Conservation (phyloP, 2,888 invertebrate genomes). For the Eristalinus aeneus region DNA sequence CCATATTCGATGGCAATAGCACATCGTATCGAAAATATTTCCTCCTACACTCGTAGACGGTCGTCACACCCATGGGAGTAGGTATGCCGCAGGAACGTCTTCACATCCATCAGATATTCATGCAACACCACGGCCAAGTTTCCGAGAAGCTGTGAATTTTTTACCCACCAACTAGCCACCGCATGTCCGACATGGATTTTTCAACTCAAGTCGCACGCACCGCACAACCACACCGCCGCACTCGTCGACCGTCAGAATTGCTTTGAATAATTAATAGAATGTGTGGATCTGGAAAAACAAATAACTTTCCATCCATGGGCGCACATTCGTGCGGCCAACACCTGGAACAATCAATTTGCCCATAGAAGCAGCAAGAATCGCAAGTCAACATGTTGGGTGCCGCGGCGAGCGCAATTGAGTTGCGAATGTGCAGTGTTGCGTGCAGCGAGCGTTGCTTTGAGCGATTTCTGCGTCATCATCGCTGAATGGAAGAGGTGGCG, state of each 20-base stretch:
- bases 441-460: slow-evolving; percentile 14
- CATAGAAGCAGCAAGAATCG: slow-evolving; percentile 15
- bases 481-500: slow-evolving; percentile 10
- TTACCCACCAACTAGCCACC: slow-evolving; percentile 22
- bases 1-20: slow-evolving; percentile 50
- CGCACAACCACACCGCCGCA: not conserved
- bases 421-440: slow-evolving; percentile 42
- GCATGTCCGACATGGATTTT: slow-evolving; percentile 38
- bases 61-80: slow-evolving; percentile 56
- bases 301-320: slow-evolving; percentile 47
- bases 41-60: slow-evolving; percentile 11
- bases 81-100: slow-evolving; percentile 32
- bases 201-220: not conserved
- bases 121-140: slow-evolving; percentile 53
- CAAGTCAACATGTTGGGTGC: slow-evolving; percentile 35
- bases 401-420: slow-evolving; percentile 3
- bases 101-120: slow-evolving; percentile 61
- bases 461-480: not conserved
- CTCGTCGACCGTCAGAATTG: not conserved
- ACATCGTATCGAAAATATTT: slow-evolving; percentile 36
- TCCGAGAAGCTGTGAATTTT: slow-evolving; percentile 46
- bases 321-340: slow-evolving; percentile 33
- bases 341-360: slow-evolving; percentile 41
- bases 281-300: slow-evolving; percentile 30
- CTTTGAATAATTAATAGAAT: slow-evolving; percentile 55